Evolutionary conservation across 1,140 invertebrate genomes (phyloP).

Genomic region (Ceratitis capitata): DNA sequence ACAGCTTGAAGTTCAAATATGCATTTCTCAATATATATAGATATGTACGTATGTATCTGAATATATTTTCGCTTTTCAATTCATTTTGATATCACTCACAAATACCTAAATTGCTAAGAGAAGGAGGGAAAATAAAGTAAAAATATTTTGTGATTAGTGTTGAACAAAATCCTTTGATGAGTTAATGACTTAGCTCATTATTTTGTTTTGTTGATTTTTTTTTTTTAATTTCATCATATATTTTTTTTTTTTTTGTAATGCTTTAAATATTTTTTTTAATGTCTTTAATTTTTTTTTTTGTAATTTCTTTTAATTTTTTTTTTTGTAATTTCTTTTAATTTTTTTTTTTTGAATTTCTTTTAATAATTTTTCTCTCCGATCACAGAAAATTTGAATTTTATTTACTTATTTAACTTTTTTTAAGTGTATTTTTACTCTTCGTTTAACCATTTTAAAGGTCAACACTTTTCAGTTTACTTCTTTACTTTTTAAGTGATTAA

Average conservation of each 20-base stretch:
- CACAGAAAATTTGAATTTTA: neutral
- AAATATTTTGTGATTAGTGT: conserved; percentile 61
- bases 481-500: neutral
- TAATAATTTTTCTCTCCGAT: conserved; percentile 44
- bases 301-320: conserved; percentile 41
- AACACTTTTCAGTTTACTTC: conserved; percentile 2
- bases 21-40: neutral
- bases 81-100: conserved; percentile 27
- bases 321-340: conserved; percentile 46
- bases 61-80: conserved; percentile 21
- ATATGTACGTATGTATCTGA: neutral
- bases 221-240: conserved; percentile 43
- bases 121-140: conserved; percentile 65
- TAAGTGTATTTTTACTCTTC: neutral
- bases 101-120: conserved; percentile 64
- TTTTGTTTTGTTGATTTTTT: conserved; percentile 44
- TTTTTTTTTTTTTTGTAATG: conserved; percentile 38
- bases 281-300: conserved; percentile 42
- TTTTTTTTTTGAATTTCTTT: conserved; percentile 43
- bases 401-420: too few species aligned
- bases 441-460: neutral
- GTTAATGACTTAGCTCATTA: conserved; percentile 41
- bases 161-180: conserved; percentile 45
- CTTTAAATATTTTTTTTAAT: conserved; percentile 28
- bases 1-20: conserved; percentile 37